These are phyloP conservation scores for Danio aesculapii DNA, from an alignment of 2,797 vertebrate species.

Conservation along the genomic window DNA sequence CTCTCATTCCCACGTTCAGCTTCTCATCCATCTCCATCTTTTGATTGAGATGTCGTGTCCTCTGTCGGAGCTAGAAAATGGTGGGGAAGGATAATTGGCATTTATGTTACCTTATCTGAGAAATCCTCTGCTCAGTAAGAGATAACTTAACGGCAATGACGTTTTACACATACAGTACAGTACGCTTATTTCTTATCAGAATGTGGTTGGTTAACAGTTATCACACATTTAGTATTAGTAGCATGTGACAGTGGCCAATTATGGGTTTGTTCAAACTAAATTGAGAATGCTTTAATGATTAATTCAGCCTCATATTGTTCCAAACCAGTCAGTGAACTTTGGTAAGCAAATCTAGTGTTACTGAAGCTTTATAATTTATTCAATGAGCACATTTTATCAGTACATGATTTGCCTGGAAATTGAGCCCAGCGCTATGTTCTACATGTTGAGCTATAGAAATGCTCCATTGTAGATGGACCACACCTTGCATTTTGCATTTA, in stretches of 20 bases:
- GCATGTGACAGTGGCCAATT: not conserved
- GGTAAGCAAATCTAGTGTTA: not conserved
- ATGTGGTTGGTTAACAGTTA: not conserved
- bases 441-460: not conserved
- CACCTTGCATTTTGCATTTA: not conserved
- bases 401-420: too few species aligned
- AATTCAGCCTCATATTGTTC: not conserved
- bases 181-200: not conserved
- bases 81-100: not conserved
- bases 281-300: not conserved
- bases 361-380: not conserved
- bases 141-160: not conserved
- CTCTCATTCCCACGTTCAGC: conserved; percentile 30
- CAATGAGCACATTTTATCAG: not conserved
- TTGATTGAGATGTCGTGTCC: conserved; percentile 17
- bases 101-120: not conserved
- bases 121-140: not conserved
- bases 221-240: not conserved
- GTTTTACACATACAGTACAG: not conserved
- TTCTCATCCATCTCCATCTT: conserved; percentile 24
- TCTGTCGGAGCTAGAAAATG: conserved; percentile 4
- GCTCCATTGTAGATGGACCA: not conserved
- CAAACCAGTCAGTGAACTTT: not conserved
- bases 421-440: not conserved
- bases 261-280: not conserved